Base-by-base conservation (phyloP, 1,140 invertebrate genomes). In the Lineus longissimus region DNA sequence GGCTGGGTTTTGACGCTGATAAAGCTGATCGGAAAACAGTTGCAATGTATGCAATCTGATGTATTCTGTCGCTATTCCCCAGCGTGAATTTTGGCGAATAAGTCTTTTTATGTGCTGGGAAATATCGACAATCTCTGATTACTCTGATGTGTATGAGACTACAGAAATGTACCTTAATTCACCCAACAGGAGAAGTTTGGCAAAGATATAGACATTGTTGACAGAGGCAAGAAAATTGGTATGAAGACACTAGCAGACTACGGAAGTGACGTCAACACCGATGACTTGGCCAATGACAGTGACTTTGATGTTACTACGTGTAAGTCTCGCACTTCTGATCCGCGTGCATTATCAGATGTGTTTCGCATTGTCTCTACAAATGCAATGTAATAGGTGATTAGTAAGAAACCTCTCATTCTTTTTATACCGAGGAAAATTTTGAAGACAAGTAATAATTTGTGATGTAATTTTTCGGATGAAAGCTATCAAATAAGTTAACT, bases 241-340 rank as follows among this genome's bases (percentile, higher is more conserved):
- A 74, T 77, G 33, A 76, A 72, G 62, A 56, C 68, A 19, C 57
- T 74, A 15, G 73, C 69, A 51, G 77, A 79, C n/a, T 79, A 76
- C 62, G 73, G 68, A 4, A 76, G 74, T 65, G 71, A 73, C 60
- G 76, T 69, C 9, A 64, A 76, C 55, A 79, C 76, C 9, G 77
- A 79, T 67, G 76, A 79, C 25, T 65, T 81, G 17, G 79, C 79
- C 17, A 61, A 78, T 43, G 79, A 79, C 55, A 77, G 76, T 51
- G 79, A 81, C 64, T 63, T 81, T n/a, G 79, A 81, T 62, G 66
- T 75, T 31, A 64, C 67, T 9, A 78, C 77, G 51, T 65, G 79
- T 81, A 67, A 71, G 76, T 72, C 1, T n/a, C 56, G 15, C 11
- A 11, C 41, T 54, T 58, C 22, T 56, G 31, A 11, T 9, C 17